Evolutionary conservation across 2,888 invertebrate species (phyloP), one percentile per base, ranked within the genome.

Genomic region (Peribatodes rhomboidaria): DNA sequence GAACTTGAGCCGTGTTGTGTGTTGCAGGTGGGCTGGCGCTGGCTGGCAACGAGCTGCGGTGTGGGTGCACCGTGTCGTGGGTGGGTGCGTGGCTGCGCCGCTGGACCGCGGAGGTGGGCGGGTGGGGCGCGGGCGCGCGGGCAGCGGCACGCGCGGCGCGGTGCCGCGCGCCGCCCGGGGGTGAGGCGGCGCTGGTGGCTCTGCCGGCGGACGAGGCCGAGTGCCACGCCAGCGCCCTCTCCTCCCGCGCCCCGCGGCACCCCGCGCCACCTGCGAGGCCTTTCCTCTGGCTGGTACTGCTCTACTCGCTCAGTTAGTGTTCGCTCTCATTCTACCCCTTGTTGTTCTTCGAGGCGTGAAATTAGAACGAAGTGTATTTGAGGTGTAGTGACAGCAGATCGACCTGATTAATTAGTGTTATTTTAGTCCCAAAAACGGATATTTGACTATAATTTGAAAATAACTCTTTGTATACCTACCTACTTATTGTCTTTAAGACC

Each of bases 1-100:
- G 4, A 7, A 18, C 7, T 27, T n/a, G 13, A 18, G 37, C 6
- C 16, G 13, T 1, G 39, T 44, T 41, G 54, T 61, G 49, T 62
- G 39, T 59, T 31, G 75, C 94, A 96, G 97, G 98, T 55, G 98
- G 98, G 8, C 91, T 98, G 67, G 94, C 96, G 72, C 94, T 97
- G 70, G 94, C 96, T 1, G 96, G 96, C 67, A 97, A 97, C 86
- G 96, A 96, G 0, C 94, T 97, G 81, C 95, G 95, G 56, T 98
- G 98, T 84, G 97, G 97, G 66, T 98, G 98, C 83, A 96, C 96
- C 46, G 94, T 97, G 69, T 96, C 97, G 49, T 98, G 98, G 97
- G 93, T 97, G 74, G 97, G 97, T 39, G 95, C 96, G 73, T 98
- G 98, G 98, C 89, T 97, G 76, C 94, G 97, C 44, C 94, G 98